phyloP scores from a whole-genome alignment of 2,113 vertebrate genomes.

The Pedetes capensis region DNA sequence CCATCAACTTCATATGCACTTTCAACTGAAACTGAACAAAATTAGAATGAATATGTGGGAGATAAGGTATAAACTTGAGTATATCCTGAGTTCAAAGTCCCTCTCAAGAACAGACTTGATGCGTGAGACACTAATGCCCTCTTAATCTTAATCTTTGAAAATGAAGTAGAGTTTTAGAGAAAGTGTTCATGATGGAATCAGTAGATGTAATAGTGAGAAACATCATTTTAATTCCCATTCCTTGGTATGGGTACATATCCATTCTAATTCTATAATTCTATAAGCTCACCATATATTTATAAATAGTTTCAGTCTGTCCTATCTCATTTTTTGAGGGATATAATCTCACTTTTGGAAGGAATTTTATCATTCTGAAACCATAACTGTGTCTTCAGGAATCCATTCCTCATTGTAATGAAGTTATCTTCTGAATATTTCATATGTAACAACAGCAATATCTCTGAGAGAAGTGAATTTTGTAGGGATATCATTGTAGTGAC shows the following conservation, averaged over 20 bases:
- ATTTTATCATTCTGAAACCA: neutral
- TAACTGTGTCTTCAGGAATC: neutral
- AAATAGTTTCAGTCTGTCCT: neutral
- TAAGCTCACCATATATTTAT: neutral
- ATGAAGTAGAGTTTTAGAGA: too few species aligned
- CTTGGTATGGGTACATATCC: too few species aligned
- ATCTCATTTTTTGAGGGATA: neutral
- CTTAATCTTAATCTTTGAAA: too few species aligned
- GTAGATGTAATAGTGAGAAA: too few species aligned
- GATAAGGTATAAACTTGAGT: too few species aligned
- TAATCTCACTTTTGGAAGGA: neutral
- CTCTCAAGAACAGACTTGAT: too few species aligned
- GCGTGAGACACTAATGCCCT: too few species aligned
- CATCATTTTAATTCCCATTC: neutral
- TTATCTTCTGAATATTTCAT: neutral
- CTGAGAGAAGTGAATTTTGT: neutral
- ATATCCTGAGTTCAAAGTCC: too few species aligned
- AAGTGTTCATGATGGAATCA: too few species aligned
- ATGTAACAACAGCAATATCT: neutral
- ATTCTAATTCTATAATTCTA: neutral
- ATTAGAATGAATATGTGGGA: too few species aligned
- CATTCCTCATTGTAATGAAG: neutral
- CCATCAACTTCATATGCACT: too few species aligned
- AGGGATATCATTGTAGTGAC: accelerated
- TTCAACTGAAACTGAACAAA: too few species aligned